Evolutionary conservation across 2,797 vertebrate species (phyloP).

Genomic region (Melanotaenia trifasciata): DNA sequence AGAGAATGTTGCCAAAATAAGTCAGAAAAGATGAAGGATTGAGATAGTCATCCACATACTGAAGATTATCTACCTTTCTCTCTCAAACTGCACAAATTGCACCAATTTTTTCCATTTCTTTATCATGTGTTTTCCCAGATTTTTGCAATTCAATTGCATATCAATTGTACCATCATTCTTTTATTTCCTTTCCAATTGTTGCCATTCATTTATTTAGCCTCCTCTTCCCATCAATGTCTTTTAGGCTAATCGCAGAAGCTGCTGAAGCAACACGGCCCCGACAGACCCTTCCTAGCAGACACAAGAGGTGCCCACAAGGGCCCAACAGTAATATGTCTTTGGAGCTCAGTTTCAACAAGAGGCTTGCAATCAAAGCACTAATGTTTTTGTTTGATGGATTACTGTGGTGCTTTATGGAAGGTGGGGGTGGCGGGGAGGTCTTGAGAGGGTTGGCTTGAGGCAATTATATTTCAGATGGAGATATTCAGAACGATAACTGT

Average conservation of each 20-base stretch:
- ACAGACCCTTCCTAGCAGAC: constrained; percentile 55
- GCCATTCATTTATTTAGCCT: constrained; percentile 18
- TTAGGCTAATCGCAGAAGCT: constrained; percentile 29
- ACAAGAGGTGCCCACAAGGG: constrained; percentile 63
- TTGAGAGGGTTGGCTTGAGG: constrained; percentile 62
- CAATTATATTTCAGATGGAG: constrained; percentile 65
- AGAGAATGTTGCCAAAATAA: constrained; percentile 33
- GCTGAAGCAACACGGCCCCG: constrained; percentile 35
- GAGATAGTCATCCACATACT: constrained; percentile 55
- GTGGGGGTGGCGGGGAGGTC: constrained; percentile 33
- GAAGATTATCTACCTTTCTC: constrained; percentile 55
- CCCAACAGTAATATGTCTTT: constrained; percentile 65
- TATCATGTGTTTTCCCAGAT: constrained; percentile 19
- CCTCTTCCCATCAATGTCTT: constrained; percentile 35
- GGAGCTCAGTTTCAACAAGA: constrained; percentile 70
- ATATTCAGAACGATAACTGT: constrained; percentile 48
- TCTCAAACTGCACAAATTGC: constrained; percentile 24
- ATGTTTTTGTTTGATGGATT: constrained; percentile 77
- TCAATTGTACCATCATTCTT: constrained; percentile 32
- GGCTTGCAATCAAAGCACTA: constrained; percentile 66
- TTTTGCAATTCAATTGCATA: constrained; percentile 13
- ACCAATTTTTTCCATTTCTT: constrained; percentile 15
- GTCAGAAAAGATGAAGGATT: constrained; percentile 37
- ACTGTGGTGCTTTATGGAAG: constrained; percentile 60
- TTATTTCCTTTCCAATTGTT: constrained; percentile 28